phyloP scores from a whole-genome alignment of 23 tunicate species.

The Ascidia mentula region DNA sequence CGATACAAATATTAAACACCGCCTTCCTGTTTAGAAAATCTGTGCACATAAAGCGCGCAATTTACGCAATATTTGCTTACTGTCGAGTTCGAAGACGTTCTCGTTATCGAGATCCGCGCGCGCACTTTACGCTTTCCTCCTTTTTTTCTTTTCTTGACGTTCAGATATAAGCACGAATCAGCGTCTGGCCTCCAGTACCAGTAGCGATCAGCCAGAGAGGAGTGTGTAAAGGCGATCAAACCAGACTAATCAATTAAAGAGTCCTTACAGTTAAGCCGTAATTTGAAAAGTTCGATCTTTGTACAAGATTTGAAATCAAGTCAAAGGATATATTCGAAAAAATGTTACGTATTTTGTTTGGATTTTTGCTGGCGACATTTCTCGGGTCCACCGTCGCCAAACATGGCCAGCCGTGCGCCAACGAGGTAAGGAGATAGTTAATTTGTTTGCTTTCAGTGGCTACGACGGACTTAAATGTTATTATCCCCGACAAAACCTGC shows the following conservation, averaged over 20 bases:
- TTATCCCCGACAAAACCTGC: background rate
- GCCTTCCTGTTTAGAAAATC: constrained; percentile 12
- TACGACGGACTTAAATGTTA: background rate
- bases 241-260: no score
- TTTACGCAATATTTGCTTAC: constrained; percentile 3
- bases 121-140: no score
- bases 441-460: constrained; percentile 9
- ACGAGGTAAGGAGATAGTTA: background rate
- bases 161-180: no score
- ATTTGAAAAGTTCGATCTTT: no score
- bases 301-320: no score
- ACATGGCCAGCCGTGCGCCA: background rate
- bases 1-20: background rate
- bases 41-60: constrained; percentile 9
- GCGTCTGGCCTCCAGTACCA: no score
- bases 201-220: no score
- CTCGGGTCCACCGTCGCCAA: background rate
- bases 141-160: no score
- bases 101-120: background rate
- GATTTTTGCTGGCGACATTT: background rate
- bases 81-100: constrained; percentile 3
- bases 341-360: background rate
- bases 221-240: no score
- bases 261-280: no score
- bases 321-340: no score